These are phyloP conservation scores for Physeter macrocephalus DNA, from an alignment of 2,113 vertebrate genomes.

Conservation along the genomic window DNA sequence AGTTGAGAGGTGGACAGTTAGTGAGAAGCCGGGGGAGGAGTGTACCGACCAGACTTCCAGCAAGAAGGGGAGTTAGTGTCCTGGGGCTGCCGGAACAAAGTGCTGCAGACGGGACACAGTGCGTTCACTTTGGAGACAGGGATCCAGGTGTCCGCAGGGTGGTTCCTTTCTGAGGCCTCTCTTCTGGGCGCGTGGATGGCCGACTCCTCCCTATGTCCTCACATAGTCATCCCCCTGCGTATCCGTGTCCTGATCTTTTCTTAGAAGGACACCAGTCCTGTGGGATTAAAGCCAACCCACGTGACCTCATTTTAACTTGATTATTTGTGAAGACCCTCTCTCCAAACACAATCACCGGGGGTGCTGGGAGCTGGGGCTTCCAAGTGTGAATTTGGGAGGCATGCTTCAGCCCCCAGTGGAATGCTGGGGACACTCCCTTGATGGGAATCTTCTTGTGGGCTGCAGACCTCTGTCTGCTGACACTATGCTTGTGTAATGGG, in stretches of 20 bases:
- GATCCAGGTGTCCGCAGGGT: not conserved
- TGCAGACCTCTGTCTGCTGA: not conserved
- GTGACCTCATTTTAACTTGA: not conserved
- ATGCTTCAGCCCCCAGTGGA: fast-evolving
- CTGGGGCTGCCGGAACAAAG: not conserved
- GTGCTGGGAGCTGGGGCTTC: not conserved
- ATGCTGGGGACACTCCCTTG: not conserved
- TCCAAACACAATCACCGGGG: not conserved
- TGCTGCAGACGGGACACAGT: not conserved
- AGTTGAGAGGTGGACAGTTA: too few relatives aligned
- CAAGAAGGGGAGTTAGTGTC: not conserved
- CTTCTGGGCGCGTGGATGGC: fast-evolving
- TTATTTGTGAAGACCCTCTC: not conserved
- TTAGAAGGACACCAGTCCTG: too few relatives aligned
- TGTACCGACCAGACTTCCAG: not conserved
- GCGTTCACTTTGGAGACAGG: not conserved
- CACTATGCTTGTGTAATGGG: fast-evolving
- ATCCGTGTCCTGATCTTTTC: not conserved
- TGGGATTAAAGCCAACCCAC: too few relatives aligned
- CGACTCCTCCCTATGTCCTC: not conserved
- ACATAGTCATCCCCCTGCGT: fast-evolving
- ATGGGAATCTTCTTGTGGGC: not conserved
- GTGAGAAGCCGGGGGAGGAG: not conserved
- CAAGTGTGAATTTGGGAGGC: not conserved
- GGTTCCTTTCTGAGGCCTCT: not conserved